Percentiles rank a stretch among this genome's conserved stretches.
Conservation (phyloP, 1,140 invertebrate genomes). For the Choristoneura fumiferana region DNA sequence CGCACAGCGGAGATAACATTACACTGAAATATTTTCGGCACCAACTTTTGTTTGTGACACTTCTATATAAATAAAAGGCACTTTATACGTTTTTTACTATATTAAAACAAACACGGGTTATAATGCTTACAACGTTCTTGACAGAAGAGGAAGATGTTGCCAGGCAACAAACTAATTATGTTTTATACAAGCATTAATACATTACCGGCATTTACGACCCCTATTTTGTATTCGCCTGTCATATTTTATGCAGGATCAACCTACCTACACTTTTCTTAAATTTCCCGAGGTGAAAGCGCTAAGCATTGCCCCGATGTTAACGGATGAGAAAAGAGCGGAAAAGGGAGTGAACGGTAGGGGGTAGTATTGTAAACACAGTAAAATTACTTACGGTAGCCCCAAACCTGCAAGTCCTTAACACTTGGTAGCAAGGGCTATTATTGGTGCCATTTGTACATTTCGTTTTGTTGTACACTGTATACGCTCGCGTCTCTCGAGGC, state of each 20-base stretch:
- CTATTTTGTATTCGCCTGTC: background rate
- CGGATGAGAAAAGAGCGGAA: constrained; percentile 60
- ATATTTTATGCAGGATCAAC: constrained; percentile 12
- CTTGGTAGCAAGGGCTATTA: background rate
- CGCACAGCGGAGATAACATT: too few species aligned
- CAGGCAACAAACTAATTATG: constrained; percentile 57
- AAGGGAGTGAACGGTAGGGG: constrained; percentile 26
- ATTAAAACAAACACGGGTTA: background rate
- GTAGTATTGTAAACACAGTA: constrained; percentile 65
- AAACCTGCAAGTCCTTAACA: background rate
- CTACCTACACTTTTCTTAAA: constrained; percentile 38
- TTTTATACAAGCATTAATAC: constrained; percentile 27
- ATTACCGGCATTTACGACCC: background rate
- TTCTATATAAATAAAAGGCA: too few species aligned
- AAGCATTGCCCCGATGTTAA: constrained; percentile 47
- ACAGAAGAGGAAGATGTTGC: too few species aligned
- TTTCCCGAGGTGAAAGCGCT: constrained; percentile 53
- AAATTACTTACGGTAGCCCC: constrained; percentile 45
- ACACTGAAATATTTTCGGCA: too few species aligned
- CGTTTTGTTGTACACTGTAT: constrained; percentile 15
- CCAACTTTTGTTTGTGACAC: too few species aligned
- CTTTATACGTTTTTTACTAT: background rate
- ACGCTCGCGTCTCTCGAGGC: constrained; percentile 36
- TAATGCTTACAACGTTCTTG: constrained; percentile 34
- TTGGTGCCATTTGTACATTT: background rate